Evolutionary conservation across 2,797 vertebrate species (phyloP), one percentile per base, ranked within the genome.

Genomic region (Scolopax rusticola): DNA sequence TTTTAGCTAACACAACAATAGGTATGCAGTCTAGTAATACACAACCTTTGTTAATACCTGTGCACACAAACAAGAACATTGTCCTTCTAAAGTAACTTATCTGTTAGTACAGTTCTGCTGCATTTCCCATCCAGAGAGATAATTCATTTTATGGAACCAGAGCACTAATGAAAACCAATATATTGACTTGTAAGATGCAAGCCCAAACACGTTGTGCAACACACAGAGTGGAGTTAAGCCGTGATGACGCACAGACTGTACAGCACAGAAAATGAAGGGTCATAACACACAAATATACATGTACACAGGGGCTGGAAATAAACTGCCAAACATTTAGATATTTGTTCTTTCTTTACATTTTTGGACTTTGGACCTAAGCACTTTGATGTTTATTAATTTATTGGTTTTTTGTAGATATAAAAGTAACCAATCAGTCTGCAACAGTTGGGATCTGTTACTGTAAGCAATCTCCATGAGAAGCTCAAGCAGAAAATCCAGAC

Each of bases 381-480:
- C 71, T 95, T 93, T 90, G 71, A 90, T 89, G 75, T 90, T 94
- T 89, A 87, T 87, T 80, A 74, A 33, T 87, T 85, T 87, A 94
- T 84, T 65, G 23, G 2, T 38, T 80, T 80, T 87, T 89, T 68
- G 70, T 65, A 74, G 64, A 65, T 93, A 51, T 68, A 83, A 89
- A 93, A 90, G 18, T 32, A 91, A 69, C 47, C 63, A 59, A 91
- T 67, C 63, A 85, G 60, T 81, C 68, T 81, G 57, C 38, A 84
- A 40, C 64, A 43, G 75, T 79, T 77, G 65, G 27, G n/a, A 59
- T 50, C 65, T 68, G 61, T 85, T 92, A 57, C 54, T 94, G 63
- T 43, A 90, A 69, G n/a, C 60, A 75, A 60, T 59, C n/a, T 89
- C 64, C 71, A 20, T 61, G 70, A 75, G 93, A 92, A 87, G 21